phyloP scores from a whole-genome alignment of 2,888 invertebrate genomes.

The Diachrysia chrysitis region DNA sequence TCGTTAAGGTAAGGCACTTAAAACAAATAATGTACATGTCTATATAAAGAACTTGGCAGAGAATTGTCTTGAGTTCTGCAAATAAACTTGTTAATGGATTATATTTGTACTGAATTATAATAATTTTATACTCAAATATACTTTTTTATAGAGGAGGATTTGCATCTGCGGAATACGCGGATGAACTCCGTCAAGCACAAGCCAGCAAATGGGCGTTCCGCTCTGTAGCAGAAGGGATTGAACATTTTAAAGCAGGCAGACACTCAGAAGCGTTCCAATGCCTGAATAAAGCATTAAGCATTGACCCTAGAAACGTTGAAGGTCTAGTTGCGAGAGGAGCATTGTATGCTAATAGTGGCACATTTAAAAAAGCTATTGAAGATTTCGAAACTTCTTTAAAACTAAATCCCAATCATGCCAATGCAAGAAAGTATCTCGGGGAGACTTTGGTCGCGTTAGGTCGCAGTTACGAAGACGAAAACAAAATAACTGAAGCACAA shows the following conservation, averaged over 20 bases:
- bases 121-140: constrained; percentile 5
- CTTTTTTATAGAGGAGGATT: constrained; percentile 91
- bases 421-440: constrained; percentile 97
- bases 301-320: constrained; percentile 97
- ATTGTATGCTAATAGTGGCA: constrained; percentile 97
- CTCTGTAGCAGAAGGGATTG: constrained; percentile 98
- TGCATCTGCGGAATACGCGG: constrained; percentile 94
- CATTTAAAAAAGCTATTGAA: constrained; percentile 97
- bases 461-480: constrained; percentile 96
- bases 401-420: constrained; percentile 96
- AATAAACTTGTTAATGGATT: constrained; percentile 43
- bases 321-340: constrained; percentile 97
- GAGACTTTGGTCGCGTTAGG: constrained; percentile 97
- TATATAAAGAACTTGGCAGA: too few species aligned
- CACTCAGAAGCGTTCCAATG: constrained; percentile 98
- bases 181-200: constrained; percentile 95
- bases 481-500: constrained; percentile 94
- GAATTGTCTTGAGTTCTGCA: background rate
- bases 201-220: constrained; percentile 98
- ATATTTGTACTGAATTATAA: background rate
- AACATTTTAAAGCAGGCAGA: constrained; percentile 97
- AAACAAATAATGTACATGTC: too few species aligned
- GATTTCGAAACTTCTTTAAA: constrained; percentile 98
- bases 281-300: constrained; percentile 96
- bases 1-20: constrained; percentile 90